phyloP scores from a whole-genome alignment of 2,888 invertebrate genomes.

The Amiota minor region DNA sequence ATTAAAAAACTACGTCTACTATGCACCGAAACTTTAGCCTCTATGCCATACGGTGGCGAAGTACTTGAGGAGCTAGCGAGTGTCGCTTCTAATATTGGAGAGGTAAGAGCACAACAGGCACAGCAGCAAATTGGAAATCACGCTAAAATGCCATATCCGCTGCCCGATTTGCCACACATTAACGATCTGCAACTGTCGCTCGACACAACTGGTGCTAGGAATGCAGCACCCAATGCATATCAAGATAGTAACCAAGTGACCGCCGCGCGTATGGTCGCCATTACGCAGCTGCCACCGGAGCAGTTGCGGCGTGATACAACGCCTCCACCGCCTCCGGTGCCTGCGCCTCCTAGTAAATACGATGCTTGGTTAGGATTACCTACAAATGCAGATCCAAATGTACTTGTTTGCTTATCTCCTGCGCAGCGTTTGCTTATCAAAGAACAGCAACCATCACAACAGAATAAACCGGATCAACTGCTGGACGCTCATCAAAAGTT shows the following conservation, averaged over 20 bases:
- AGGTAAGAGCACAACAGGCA: constrained; percentile 51
- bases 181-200: constrained; percentile 72
- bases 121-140: constrained; percentile 27
- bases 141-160: constrained; percentile 74
- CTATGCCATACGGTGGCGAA: constrained; percentile 81
- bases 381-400: constrained; percentile 77
- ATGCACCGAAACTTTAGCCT: constrained; percentile 79
- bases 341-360: constrained; percentile 45
- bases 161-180: constrained; percentile 75
- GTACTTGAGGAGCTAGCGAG: constrained; percentile 81
- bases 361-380: constrained; percentile 78
- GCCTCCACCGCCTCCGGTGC: constrained; percentile 48
- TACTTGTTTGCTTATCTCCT: constrained; percentile 82
- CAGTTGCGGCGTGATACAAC: constrained; percentile 23
- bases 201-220: constrained; percentile 12
- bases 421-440: constrained; percentile 79
- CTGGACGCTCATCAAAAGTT: constrained; percentile 82
- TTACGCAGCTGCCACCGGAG: constrained; percentile 24
- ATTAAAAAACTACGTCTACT: constrained; percentile 78
- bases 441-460: constrained; percentile 73
- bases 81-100: constrained; percentile 75
- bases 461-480: constrained; percentile 75
- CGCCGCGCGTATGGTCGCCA: constrained; percentile 34
- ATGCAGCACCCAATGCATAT: neutral
- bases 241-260: constrained; percentile 8